Evolutionary conservation across 2,113 vertebrate species (phyloP), one percentile per base, ranked within the genome.

Genomic region (Cyprinodon brontotheroides): DNA sequence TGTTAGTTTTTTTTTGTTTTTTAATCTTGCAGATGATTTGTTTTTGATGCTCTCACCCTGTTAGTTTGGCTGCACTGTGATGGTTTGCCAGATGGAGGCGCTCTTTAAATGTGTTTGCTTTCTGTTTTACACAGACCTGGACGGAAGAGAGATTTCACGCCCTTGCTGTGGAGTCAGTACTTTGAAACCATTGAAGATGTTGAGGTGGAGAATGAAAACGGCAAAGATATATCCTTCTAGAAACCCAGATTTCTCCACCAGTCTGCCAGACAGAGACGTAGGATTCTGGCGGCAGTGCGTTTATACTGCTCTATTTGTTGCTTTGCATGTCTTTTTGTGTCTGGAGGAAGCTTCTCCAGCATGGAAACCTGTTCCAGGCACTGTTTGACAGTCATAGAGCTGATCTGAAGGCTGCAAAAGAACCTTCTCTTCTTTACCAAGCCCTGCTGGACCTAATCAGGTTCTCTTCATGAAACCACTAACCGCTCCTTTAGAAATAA

Each of bases 161-260:
- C 98, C 0, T 92, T 99, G 75, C 85, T 95, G 14, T 99, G 98
- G 98, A 98, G 94, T 92, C 96, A 98, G 65, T 99, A 99, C 89
- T 99, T 98, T 87, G 96, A 99, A 85, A 96, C 96, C 0, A 97
- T 99, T 95, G 96, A 99, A 89, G 96, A 99, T 0, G 95, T 99
- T 2, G 96, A 96, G 87, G 95, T 98, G 75, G 96, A 98, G 82
- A 96, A 95, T 81, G 96, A 97, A 84, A 96, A 93, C 65, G 95
- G 96, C 89, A 98, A 97, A 94, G 98, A 99, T 93, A 99, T 99
- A 99, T 99, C 98, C 96, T 97, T 95, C 29, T 3, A 2, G 20
- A n/a, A 57, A 57, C 50, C 50, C 50, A 17, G 50, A n/a, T 57
- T n/a, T 20, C 20, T 57, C 17, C 50, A 17, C 9, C 14, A 57